Evolutionary conservation across 2,113 vertebrate species (phyloP).

Genomic region (Gnathochromis pfefferi): DNA sequence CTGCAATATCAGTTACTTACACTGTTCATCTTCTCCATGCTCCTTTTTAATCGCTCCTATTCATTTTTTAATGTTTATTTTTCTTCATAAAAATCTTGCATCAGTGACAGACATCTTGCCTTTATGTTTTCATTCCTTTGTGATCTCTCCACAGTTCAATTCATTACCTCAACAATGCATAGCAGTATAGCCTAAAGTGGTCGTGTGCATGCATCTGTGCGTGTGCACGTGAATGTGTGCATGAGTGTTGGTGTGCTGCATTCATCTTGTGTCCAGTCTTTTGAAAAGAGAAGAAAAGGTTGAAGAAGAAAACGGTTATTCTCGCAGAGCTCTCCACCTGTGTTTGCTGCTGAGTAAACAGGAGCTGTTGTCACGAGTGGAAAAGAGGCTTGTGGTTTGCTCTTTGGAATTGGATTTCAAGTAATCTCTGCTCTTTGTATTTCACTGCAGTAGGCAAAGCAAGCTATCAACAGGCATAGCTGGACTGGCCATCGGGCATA

Average conservation of each 20-base stretch:
- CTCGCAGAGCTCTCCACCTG: conserved; percentile 42
- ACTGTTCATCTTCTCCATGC: neutral
- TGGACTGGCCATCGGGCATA: no score
- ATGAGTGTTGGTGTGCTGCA: neutral
- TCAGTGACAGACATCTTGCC: neutral
- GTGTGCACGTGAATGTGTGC: neutral
- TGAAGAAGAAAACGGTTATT: neutral
- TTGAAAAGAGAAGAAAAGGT: conserved; percentile 4
- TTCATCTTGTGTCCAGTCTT: neutral
- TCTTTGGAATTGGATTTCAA: conserved; percentile 58
- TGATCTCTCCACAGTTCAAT: neutral
- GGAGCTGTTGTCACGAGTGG: conserved; percentile 42
- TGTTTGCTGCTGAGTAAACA: conserved; percentile 54
- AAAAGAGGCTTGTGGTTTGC: conserved; percentile 29
- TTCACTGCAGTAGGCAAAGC: conserved; percentile 13
- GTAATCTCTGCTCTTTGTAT: conserved; percentile 25
- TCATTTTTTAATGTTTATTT: neutral
- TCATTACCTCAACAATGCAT: neutral
- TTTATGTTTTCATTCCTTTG: neutral
- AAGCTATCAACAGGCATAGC: conserved; percentile 44
- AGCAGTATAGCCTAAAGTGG: neutral
- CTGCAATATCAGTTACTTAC: neutral
- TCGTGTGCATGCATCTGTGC: neutral
- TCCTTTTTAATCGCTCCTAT: neutral
- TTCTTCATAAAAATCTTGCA: neutral